Evolutionary conservation across 2,797 vertebrate genomes (phyloP).

Genomic region (Orientallactaga sibirica): DNA sequence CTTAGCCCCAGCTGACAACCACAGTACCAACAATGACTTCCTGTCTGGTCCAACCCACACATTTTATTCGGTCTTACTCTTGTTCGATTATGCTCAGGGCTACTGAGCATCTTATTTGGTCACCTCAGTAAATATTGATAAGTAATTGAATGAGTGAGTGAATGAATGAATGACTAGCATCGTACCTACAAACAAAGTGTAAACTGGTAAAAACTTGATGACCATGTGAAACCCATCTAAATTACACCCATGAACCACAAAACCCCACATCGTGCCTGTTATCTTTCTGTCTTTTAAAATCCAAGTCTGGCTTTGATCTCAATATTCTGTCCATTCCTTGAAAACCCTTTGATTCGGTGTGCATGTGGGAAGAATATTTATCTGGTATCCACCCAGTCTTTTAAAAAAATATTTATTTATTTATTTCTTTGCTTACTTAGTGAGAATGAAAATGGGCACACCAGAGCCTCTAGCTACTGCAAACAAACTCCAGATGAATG

Average conservation of each 20-base stretch:
- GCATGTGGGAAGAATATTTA: background rate
- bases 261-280: background rate
- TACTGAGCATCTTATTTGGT: background rate
- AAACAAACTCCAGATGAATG: too few species aligned
- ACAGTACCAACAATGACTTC: background rate
- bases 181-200: background rate
- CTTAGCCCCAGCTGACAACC: background rate
- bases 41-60: background rate
- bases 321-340: background rate
- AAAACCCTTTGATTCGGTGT: background rate
- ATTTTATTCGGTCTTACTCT: background rate
- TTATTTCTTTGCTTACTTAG: too few species aligned
- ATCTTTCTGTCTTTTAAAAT: background rate
- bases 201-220: conserved; percentile 7
- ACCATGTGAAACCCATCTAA: background rate
- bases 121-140: background rate
- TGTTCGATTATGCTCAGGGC: background rate
- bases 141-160: background rate
- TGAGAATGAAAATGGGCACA: too few species aligned
- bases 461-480: too few species aligned
- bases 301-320: background rate
- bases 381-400: background rate
- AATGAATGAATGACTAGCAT: background rate
- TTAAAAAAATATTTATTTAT: too few species aligned
- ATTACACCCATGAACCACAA: background rate